Evolutionary conservation across 1,140 invertebrate genomes (phyloP).

Genomic region (Bombus waltoni): DNA sequence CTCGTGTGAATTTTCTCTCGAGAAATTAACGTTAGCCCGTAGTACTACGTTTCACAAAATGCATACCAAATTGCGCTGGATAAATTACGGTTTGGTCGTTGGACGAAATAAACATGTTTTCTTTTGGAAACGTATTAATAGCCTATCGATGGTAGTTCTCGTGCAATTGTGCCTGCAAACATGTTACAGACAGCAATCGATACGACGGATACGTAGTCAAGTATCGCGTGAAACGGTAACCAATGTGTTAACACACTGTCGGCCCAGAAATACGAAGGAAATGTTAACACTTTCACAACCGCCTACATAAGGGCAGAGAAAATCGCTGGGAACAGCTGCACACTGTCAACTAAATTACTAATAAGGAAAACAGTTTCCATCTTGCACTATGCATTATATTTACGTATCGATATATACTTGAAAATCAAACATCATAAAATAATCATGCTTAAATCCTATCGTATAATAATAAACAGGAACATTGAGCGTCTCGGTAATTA

Average conservation of each 20-base stretch:
- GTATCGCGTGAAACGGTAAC: background rate
- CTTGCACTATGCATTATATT: background rate
- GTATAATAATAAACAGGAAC: too few relatives aligned
- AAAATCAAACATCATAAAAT: background rate
- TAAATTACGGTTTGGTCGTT: too few relatives aligned
- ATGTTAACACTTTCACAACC: conserved; percentile 30
- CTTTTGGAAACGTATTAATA: conserved; percentile 8
- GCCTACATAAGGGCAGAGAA: conserved; percentile 29
- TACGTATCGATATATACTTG: background rate
- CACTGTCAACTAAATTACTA: background rate
- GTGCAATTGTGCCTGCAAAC: background rate
- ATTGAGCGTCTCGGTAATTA: too few relatives aligned
- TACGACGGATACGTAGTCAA: background rate
- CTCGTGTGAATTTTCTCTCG: too few relatives aligned
- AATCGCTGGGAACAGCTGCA: conserved; percentile 8
- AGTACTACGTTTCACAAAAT: too few relatives aligned
- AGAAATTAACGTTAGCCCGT: too few relatives aligned
- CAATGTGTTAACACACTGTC: conserved; percentile 1
- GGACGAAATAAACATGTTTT: too few relatives aligned
- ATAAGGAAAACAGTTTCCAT: background rate
- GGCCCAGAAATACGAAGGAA: conserved; percentile 1
- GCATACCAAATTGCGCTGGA: too few relatives aligned
- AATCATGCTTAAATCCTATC: too few relatives aligned
- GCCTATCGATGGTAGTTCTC: background rate
- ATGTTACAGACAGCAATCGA: background rate